Evolutionary conservation across 2,888 invertebrate genomes (phyloP), one percentile per base, ranked within the genome.

Genomic region (Polia nebulosa): DNA sequence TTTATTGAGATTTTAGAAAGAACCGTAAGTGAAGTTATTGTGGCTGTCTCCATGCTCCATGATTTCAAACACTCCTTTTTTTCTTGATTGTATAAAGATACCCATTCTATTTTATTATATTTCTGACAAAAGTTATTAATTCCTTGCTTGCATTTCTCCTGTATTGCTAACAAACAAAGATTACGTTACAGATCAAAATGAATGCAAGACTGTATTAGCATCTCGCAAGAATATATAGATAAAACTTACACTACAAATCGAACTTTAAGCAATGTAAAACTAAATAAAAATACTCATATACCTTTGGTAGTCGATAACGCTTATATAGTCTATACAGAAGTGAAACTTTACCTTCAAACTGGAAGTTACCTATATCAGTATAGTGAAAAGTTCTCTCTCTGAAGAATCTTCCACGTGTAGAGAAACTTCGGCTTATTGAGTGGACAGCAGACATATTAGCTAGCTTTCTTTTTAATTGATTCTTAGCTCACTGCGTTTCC

Each of bases 281-380:
- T 51, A 27, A 45, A 76, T 71, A 72, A 67, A 72, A 61, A 69
- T 68, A 62, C 61, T 72, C 15, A 22, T 44, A 44, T 63, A 65
- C 64, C 36, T 76, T 70, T 36, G 25, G 39, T 44, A 56, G 75
- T 80, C 60, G 74, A 68, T 80, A 76, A 73, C 63, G 52, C 75
- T 60, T 62, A 57, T n/a, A n/a, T n/a, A n/a, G n/a, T n/a, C n/a
- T n/a, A 66, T 76, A 56, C 77, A 76, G 76, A 82, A 80, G 81
- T 75, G 70, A 53, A 84, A 84, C 65, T 82, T 82, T 70, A 64
- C 52, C 51, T 69, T 13, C 27, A 45, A 52, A 52, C 13, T 32
- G 62, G 57, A 62, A 41, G 45, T 68, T 67, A 47, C 3, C 25
- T 63, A 39, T 55, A 73, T 44, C 51, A n/a, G 47, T 67, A 72